Conservation (phyloP, 2,113 vertebrate genomes). For the Hylia prasina region DNA sequence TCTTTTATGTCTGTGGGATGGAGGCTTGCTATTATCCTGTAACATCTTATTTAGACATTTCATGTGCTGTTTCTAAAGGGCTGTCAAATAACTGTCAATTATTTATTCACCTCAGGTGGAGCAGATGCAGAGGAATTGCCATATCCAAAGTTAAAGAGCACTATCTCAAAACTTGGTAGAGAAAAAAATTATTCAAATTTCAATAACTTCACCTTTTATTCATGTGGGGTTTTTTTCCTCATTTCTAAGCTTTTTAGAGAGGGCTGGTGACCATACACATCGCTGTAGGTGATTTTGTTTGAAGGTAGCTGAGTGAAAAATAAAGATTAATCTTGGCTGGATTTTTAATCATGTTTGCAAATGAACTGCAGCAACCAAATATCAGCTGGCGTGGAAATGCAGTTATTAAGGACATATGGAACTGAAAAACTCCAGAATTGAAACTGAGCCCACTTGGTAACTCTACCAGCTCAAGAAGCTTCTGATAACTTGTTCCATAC, state of each 20-base stretch:
- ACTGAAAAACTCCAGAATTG: background rate
- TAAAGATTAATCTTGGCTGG: constrained; percentile 52
- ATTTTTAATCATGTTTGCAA: constrained; percentile 53
- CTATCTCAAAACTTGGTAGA: background rate
- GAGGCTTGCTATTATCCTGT: background rate
- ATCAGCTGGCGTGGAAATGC: constrained; percentile 8
- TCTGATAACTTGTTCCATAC: background rate
- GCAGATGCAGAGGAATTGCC: background rate
- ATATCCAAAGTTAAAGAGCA: background rate
- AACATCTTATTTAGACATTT: background rate
- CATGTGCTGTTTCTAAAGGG: background rate
- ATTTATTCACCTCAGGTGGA: constrained; percentile 33
- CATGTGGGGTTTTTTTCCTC: background rate
- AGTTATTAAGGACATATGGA: constrained; percentile 8
- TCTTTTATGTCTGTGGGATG: background rate
- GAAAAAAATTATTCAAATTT: constrained; percentile 27
- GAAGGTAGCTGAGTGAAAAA: constrained; percentile 49
- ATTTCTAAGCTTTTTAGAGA: background rate
- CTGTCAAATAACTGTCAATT: constrained; percentile 20
- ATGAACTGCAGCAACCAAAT: constrained; percentile 6
- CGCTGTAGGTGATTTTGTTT: constrained; percentile 44
- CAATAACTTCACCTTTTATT: constrained; percentile 1
- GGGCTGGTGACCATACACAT: constrained; percentile 6
- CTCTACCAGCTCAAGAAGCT: background rate
- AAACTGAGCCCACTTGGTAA: background rate